A percentile compares a stretch with the other conserved stretches of the same genome.
Conservation (phyloP, 2,797 vertebrate species). For the Lateolabrax maculatus region DNA sequence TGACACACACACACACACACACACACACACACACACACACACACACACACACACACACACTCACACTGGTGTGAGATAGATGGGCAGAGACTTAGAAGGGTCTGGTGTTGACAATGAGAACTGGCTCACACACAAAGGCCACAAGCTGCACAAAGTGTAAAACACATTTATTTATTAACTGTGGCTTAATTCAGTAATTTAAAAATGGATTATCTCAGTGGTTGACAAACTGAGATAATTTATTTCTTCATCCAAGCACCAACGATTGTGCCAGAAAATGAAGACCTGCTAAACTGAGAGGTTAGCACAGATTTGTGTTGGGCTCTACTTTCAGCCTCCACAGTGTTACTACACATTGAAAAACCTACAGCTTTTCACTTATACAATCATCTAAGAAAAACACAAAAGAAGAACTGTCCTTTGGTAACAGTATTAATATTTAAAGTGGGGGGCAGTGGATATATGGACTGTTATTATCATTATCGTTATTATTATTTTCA, state of each 20-base stretch:
- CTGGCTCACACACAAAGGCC: conserved; percentile 36
- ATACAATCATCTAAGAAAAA: neutral
- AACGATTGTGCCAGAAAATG: neutral
- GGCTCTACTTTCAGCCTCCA: neutral
- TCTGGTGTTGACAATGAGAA: conserved; percentile 51
- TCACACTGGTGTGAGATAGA: conserved; percentile 34
- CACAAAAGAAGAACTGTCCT: fast-evolving
- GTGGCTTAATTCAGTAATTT: conserved; percentile 33
- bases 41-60: conserved; percentile 32
- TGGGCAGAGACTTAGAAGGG: conserved; percentile 38
- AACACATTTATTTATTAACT: conserved; percentile 32
- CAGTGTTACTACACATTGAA: neutral
- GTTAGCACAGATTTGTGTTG: neutral
- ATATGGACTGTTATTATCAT: neutral
- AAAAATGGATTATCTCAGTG: conserved; percentile 14
- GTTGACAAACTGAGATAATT: neutral
- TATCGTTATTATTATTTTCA: neutral
- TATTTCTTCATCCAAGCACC: neutral
- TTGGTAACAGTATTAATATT: neutral
- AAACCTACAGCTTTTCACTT: neutral
- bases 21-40: conserved; percentile 35
- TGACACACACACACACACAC: conserved; percentile 46
- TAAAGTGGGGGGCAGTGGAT: neutral
- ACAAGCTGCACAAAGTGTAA: conserved; percentile 23
- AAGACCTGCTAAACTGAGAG: neutral